These are phyloP conservation scores for Alviniconcha marisindica DNA, from an alignment of 1,140 invertebrate genomes.

Conservation along the genomic window DNA sequence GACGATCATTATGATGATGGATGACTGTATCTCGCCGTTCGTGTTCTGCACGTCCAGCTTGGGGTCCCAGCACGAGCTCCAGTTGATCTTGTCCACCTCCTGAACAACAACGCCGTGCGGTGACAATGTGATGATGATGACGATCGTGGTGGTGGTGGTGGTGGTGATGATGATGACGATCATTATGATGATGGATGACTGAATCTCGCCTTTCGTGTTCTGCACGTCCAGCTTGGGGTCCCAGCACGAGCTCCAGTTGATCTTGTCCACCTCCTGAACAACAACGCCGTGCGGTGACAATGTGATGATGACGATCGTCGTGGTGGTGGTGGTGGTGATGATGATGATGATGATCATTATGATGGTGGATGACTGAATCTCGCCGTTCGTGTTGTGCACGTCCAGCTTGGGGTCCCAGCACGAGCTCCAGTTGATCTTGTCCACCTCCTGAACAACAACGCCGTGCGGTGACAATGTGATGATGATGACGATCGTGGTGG, in stretches of 20 bases:
- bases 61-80: slow-evolving; percentile 65
- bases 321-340: slow-evolving; percentile 25
- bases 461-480: background rate
- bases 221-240: slow-evolving; percentile 73
- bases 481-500: slow-evolving; percentile 42
- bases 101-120: background rate
- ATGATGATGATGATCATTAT: no score
- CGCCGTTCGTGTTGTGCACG: slow-evolving; percentile 72
- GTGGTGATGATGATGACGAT: background rate
- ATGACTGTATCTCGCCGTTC: slow-evolving; percentile 68
- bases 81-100: slow-evolving; percentile 35
- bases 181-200: no score
- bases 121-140: background rate
- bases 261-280: slow-evolving; percentile 20
- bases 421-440: slow-evolving; percentile 29
- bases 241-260: slow-evolving; percentile 54
- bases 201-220: slow-evolving; percentile 70
- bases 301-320: background rate
- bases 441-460: background rate
- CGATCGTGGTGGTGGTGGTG: slow-evolving; percentile 35
- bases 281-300: background rate
- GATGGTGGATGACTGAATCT: slow-evolving; percentile 67
- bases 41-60: slow-evolving; percentile 73
- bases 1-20: no score
- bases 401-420: slow-evolving; percentile 72